phyloP scores from a whole-genome alignment of 2,888 invertebrate genomes.

The Acanthopleura granulata region DNA sequence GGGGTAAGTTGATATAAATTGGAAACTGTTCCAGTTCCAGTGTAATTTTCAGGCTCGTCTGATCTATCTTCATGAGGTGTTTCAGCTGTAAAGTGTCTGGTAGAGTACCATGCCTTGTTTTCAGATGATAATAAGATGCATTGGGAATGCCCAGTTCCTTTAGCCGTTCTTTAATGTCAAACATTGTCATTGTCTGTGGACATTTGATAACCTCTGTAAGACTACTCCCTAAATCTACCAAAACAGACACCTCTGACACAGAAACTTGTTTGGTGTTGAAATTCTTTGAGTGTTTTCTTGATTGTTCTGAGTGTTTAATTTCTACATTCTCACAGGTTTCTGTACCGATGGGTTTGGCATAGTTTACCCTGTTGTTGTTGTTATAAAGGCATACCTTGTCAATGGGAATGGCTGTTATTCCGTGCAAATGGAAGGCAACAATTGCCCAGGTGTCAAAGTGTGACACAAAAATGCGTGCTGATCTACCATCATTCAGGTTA shows the following conservation, averaged over 20 bases:
- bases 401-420: conserved; percentile 50
- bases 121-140: conserved; percentile 48
- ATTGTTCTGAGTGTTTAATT: conserved; percentile 30
- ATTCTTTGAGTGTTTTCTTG: conserved; percentile 42
- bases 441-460: conserved; percentile 59
- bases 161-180: conserved; percentile 46
- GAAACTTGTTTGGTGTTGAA: conserved; percentile 44
- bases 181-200: conserved; percentile 45
- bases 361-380: conserved; percentile 39
- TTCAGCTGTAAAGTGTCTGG: neutral
- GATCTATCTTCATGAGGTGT: neutral
- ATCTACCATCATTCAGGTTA: conserved; percentile 19
- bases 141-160: conserved; percentile 54
- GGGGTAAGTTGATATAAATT: conserved; percentile 44
- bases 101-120: conserved; percentile 29
- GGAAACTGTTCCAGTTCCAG: conserved; percentile 54
- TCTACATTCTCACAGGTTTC: conserved; percentile 23
- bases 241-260: conserved; percentile 49
- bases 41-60: conserved; percentile 26
- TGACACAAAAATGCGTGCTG: conserved; percentile 39
- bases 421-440: conserved; percentile 57
- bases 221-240: conserved; percentile 46
- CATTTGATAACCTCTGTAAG: conserved; percentile 51
- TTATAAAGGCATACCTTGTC: conserved; percentile 50
- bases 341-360: conserved; percentile 43